Evolutionary conservation across 2,797 vertebrate genomes (phyloP).

Genomic region (Eleutherodactylus coqui): DNA sequence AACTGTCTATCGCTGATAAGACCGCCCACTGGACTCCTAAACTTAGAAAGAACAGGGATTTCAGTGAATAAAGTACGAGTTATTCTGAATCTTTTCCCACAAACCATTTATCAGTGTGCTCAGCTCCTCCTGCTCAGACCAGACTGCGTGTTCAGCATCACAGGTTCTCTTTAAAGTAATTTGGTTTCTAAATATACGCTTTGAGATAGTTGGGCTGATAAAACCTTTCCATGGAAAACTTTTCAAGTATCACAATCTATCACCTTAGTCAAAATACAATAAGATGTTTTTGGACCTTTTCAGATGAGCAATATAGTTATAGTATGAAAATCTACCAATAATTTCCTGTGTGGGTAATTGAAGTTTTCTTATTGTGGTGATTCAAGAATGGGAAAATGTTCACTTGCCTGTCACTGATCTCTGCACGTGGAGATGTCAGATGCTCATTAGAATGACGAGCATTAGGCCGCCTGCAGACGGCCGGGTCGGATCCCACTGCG

Average conservation of each 20-base stretch:
- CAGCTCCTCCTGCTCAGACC: too few relatives aligned
- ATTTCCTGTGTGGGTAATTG: background rate
- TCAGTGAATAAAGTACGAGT: too few relatives aligned
- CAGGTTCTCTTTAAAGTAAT: background rate
- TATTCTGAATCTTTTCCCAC: too few relatives aligned
- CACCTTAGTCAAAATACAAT: background rate
- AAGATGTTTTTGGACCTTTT: background rate
- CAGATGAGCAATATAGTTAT: background rate
- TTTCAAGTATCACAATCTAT: background rate
- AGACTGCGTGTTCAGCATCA: too few relatives aligned
- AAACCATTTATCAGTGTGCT: too few relatives aligned
- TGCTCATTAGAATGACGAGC: too few relatives aligned
- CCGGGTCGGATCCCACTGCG: too few relatives aligned
- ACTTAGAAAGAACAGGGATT: too few relatives aligned
- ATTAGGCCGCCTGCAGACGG: too few relatives aligned
- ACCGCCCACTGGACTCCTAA: too few relatives aligned
- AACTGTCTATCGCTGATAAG: too few relatives aligned
- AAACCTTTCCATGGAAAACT: background rate
- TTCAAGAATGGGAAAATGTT: background rate
- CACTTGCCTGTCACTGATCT: background rate
- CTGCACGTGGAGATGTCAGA: background rate
- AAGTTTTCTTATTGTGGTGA: conserved; percentile 2
- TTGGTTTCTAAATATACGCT: background rate
- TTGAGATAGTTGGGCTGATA: background rate
- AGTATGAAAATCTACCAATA: background rate